phyloP scores from a whole-genome alignment of 1,140 invertebrate genomes.

The Drosophila punjabiensis region DNA sequence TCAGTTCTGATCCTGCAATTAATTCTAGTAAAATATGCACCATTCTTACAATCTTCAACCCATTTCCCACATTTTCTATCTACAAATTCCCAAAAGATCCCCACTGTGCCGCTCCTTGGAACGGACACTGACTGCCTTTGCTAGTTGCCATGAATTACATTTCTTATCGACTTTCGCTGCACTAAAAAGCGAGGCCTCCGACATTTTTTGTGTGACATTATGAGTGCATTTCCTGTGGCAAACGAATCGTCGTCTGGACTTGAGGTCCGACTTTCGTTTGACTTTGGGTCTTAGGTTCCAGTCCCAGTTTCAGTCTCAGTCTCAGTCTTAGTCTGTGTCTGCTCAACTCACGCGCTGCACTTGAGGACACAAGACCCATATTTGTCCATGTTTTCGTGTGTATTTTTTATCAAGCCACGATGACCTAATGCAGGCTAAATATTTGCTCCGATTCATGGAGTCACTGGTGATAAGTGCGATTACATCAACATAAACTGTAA shows the following conservation, averaged over 20 bases:
- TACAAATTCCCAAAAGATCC: too few species aligned
- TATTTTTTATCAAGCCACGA: constrained; percentile 54
- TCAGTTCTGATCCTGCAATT: too few species aligned
- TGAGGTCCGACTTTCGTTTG: constrained; percentile 31
- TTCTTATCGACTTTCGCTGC: constrained; percentile 59
- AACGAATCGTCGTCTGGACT: constrained; percentile 14
- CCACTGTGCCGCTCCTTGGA: constrained; percentile 36
- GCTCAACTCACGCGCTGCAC: constrained; percentile 48
- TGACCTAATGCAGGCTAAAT: constrained; percentile 74
- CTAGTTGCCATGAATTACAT: constrained; percentile 56
- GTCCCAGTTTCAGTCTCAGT: neutral
- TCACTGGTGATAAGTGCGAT: constrained; percentile 51
- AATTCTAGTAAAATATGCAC: too few species aligned
- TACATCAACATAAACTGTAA: constrained; percentile 48
- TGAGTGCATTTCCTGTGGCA: constrained; percentile 63
- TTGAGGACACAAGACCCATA: constrained; percentile 33
- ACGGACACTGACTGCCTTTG: constrained; percentile 12
- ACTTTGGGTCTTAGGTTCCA: constrained; percentile 5
- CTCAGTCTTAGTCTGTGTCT: constrained; percentile 23
- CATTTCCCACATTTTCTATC: neutral
- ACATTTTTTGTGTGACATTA: constrained; percentile 15
- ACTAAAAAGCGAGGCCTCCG: constrained; percentile 36
- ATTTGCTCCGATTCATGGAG: constrained; percentile 59
- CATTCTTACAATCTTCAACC: neutral
- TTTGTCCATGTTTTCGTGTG: constrained; percentile 16